A percentile compares a stretch with the other conserved stretches of the same genome.
Conservation (phyloP, 1,140 invertebrate species). For the Eulimnadia texana region DNA sequence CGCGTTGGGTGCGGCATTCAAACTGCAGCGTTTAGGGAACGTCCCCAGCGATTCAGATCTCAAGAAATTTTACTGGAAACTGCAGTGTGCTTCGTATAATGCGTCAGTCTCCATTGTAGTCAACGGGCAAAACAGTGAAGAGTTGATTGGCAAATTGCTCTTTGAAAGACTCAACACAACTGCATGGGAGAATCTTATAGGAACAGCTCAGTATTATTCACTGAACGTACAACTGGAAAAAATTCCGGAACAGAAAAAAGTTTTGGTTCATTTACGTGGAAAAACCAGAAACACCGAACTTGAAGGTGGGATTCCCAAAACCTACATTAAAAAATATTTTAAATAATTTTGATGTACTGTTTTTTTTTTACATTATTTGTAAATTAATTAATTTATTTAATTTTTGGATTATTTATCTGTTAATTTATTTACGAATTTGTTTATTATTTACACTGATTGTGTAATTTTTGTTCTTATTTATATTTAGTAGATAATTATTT, state of each 20-base stretch:
- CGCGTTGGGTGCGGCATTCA: background rate
- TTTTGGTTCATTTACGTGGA: background rate
- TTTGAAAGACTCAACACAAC: background rate
- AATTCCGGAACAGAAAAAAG: background rate
- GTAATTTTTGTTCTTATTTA: too few relatives aligned
- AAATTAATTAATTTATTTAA: too few relatives aligned
- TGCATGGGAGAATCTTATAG: background rate
- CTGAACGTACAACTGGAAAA: background rate
- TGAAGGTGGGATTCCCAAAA: too few relatives aligned
- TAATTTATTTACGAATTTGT: too few relatives aligned
- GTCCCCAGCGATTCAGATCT: background rate
- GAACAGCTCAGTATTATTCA: background rate
- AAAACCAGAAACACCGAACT: too few relatives aligned
- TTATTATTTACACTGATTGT: too few relatives aligned
- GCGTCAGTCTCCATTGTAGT: conserved; percentile 1
- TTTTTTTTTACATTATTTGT: too few relatives aligned
- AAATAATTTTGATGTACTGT: too few relatives aligned
- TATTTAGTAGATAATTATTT: too few relatives aligned
- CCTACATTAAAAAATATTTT: too few relatives aligned
- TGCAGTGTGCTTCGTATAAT: conserved; percentile 2
- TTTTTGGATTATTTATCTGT: too few relatives aligned
- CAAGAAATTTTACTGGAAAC: background rate
- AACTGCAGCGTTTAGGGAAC: background rate
- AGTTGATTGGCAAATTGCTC: background rate
- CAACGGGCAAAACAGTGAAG: background rate